Conservation (phyloP, 2,113 vertebrate genomes). For the Callorhinus ursinus region DNA sequence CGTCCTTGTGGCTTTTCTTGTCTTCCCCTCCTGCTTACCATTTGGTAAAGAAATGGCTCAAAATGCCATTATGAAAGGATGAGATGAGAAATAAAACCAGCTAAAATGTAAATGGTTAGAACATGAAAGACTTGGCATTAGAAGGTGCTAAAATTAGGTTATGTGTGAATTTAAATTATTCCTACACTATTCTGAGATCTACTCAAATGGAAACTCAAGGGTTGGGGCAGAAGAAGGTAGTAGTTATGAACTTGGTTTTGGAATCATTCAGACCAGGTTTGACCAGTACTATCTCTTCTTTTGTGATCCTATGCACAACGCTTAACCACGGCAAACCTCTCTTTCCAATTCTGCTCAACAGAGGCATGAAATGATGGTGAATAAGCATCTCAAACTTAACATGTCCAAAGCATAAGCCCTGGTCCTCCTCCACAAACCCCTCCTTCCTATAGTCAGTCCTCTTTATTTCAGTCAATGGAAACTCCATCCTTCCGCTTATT, state of each 20-base stretch:
- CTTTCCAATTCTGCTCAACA: background rate
- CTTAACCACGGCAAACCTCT: background rate
- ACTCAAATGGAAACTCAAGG: background rate
- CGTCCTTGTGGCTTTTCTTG: background rate
- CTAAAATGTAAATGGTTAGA: background rate
- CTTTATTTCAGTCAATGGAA: background rate
- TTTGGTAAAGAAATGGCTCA: background rate
- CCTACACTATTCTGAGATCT: background rate
- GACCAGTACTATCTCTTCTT: background rate
- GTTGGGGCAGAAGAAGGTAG: background rate
- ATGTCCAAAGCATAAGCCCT: background rate
- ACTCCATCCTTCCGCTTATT: background rate
- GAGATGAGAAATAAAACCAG: background rate
- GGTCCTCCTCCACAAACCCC: background rate
- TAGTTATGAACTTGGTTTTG: background rate
- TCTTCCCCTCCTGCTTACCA: background rate
- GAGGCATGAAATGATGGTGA: background rate
- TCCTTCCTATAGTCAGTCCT: background rate
- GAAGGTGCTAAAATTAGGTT: background rate
- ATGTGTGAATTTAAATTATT: background rate
- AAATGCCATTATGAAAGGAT: background rate
- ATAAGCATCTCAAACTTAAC: background rate
- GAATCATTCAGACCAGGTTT: background rate
- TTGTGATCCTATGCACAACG: background rate
- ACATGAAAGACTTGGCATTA: background rate